Conservation (phyloP, 2,113 vertebrate genomes). For the Anarhynchus alexandrinus region DNA sequence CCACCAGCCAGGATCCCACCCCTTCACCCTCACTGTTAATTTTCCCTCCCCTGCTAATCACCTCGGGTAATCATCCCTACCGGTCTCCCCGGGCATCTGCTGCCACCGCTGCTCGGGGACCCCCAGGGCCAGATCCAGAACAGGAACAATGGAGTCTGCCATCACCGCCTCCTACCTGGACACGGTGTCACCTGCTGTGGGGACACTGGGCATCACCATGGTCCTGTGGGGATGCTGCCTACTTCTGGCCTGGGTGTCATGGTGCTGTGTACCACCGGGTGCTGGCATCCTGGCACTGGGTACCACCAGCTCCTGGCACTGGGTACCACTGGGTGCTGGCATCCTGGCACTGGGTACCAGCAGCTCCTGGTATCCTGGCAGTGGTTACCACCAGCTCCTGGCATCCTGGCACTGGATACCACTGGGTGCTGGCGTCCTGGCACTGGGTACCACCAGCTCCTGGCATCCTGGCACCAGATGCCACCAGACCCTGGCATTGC, state of each 20-base stretch:
- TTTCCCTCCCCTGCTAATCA: background rate
- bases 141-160: background rate
- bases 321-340: too few species aligned
- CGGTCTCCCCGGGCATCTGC: too few species aligned
- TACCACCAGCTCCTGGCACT: background rate
- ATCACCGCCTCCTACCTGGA: rapidly evolving
- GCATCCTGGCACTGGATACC: background rate
- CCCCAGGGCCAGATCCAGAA: rapidly evolving
- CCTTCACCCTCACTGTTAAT: background rate
- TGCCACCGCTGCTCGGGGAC: background rate
- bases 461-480: background rate
- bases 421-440: rapidly evolving
- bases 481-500: background rate
- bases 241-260: background rate
- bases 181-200: background rate
- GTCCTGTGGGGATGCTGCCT: background rate
- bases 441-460: background rate
- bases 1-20: too few species aligned
- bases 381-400: too few species aligned
- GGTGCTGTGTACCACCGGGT: background rate
- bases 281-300: background rate
- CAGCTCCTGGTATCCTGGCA: background rate
- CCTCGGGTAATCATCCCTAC: background rate
- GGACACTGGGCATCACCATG: background rate
- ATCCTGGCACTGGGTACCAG: background rate